A percentile compares a stretch with the other conserved stretches of the same genome.
Evolutionary conservation across 1,140 invertebrate genomes (phyloP).

Genomic region (Papilio machaon): DNA sequence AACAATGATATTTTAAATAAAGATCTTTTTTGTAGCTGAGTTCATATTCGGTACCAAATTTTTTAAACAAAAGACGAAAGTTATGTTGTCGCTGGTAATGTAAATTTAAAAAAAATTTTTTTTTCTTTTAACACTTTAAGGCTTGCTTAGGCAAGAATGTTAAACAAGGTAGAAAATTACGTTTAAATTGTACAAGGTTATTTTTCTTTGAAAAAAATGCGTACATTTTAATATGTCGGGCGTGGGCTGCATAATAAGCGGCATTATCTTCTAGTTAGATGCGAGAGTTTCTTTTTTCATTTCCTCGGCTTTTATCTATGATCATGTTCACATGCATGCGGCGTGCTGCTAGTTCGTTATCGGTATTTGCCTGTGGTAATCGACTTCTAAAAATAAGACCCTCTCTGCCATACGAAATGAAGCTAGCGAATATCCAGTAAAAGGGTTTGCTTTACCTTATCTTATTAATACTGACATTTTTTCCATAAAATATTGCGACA

Average conservation of each 20-base stretch:
- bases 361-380: constrained; percentile 20
- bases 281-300: constrained; percentile 14
- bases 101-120: neutral
- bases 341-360: constrained; percentile 18
- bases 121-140: neutral
- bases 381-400: constrained; percentile 22
- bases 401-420: neutral
- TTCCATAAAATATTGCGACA: too few species aligned
- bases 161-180: neutral
- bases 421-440: neutral
- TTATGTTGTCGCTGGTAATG: too few species aligned
- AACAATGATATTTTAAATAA: neutral
- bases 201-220: neutral
- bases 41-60: neutral
- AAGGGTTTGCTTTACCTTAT: neutral
- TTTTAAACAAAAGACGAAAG: neutral
- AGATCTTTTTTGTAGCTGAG: neutral
- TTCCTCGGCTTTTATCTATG: constrained; percentile 22
- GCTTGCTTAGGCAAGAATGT: neutral
- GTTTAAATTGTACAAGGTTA: neutral
- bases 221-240: neutral
- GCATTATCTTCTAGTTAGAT: constrained; percentile 8
- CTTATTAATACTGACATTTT: neutral
- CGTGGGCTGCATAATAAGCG: neutral
- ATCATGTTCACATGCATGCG: constrained; percentile 2